phyloP scores from a whole-genome alignment of 1,140 invertebrate genomes.

The Cydia splendana region DNA sequence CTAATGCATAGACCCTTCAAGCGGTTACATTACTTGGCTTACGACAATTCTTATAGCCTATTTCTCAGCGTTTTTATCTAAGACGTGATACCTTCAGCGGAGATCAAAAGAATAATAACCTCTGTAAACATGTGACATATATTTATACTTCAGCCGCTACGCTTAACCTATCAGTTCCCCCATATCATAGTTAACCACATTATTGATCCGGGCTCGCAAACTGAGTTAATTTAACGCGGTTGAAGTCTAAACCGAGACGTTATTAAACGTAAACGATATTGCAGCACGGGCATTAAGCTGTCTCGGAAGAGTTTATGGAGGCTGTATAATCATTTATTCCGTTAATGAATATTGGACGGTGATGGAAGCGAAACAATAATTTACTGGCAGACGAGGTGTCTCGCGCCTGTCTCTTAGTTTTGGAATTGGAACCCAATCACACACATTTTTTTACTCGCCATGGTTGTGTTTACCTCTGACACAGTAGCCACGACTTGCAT shows the following conservation, averaged over 20 bases:
- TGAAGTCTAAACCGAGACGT: conserved; percentile 14
- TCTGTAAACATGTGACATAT: background rate
- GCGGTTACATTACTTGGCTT: background rate
- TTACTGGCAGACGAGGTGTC: background rate
- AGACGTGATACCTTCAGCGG: background rate
- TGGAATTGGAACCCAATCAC: no score
- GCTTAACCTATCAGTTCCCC: background rate
- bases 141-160: background rate
- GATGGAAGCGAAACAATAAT: conserved; percentile 4
- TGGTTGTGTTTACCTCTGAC: no score
- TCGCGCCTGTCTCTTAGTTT: no score
- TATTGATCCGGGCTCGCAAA: conserved; percentile 24
- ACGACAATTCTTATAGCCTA: background rate
- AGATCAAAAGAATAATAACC: background rate
- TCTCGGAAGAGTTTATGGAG: conserved; percentile 13
- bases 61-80: background rate
- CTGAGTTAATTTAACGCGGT: conserved; percentile 19
- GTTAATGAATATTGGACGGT: conserved; percentile 13
- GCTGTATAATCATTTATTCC: conserved; percentile 3
- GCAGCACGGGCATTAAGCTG: conserved; percentile 20
- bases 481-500: no score
- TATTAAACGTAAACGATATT: conserved; percentile 24
- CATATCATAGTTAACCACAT: conserved; percentile 19
- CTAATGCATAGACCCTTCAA: conserved; percentile 2
- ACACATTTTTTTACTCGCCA: no score